A percentile compares a stretch with the other conserved stretches of the same genome.
Evolutionary conservation across 2,888 invertebrate species (phyloP).

Genomic region (Perithous albicinctus): DNA sequence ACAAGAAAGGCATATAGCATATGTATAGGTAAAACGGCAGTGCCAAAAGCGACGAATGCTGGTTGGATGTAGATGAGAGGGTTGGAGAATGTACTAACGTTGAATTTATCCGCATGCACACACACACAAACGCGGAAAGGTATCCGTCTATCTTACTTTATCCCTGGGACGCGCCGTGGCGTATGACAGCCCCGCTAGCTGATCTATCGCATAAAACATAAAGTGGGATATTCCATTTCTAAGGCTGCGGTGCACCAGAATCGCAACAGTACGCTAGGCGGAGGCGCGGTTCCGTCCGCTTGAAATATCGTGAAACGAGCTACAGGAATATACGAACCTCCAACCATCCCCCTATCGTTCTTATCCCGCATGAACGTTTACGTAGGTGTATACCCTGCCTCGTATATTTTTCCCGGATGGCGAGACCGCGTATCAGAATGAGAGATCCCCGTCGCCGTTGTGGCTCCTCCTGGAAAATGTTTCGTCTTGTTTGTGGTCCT

Average conservation of each 20-base stretch:
- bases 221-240: slow-evolving; percentile 84
- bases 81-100: slow-evolving; percentile 73
- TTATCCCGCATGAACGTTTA: slow-evolving; percentile 35
- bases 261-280: slow-evolving; percentile 41
- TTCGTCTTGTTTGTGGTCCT: slow-evolving; percentile 11
- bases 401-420: slow-evolving; percentile 58
- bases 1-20: slow-evolving; percentile 36
- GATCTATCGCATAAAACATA: slow-evolving; percentile 85
- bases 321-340: slow-evolving; percentile 68
- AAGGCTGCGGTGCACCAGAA: slow-evolving; percentile 75
- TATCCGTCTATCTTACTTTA: slow-evolving; percentile 84
- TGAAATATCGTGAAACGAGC: slow-evolving; percentile 81
- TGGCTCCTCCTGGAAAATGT: slow-evolving; percentile 41
- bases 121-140: slow-evolving; percentile 77
- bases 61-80: neutral
- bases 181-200: slow-evolving; percentile 83
- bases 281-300: slow-evolving; percentile 66
- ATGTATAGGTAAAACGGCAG: slow-evolving; percentile 79
- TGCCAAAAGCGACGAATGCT: slow-evolving; percentile 76
- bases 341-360: slow-evolving; percentile 35
- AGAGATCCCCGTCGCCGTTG: slow-evolving; percentile 34
- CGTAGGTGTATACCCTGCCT: slow-evolving; percentile 25
- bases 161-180: slow-evolving; percentile 81
- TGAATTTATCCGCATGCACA: slow-evolving; percentile 81
- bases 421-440: slow-evolving; percentile 56